These are phyloP conservation scores for Erethizon dorsatum DNA, from an alignment of 2,797 vertebrate genomes.

Conservation along the genomic window DNA sequence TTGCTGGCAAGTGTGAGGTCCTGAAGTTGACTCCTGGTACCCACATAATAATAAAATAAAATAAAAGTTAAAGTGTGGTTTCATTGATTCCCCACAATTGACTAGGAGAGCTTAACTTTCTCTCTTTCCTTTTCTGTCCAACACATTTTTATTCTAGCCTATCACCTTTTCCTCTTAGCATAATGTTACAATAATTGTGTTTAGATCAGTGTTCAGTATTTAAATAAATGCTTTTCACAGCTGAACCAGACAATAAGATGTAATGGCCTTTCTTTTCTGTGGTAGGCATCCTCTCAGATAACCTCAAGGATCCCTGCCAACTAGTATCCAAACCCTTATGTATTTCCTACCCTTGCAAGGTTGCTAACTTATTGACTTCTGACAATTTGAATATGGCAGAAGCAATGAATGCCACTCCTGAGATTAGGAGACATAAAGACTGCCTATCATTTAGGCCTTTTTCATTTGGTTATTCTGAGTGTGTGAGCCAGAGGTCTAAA, in stretches of 20 bases:
- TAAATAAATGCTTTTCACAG: background rate
- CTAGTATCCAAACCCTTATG: background rate
- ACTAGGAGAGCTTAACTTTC: background rate
- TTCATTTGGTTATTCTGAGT: background rate
- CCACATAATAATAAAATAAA: no score
- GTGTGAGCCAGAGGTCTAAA: background rate
- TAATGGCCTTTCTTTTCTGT: background rate
- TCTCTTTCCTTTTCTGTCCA: background rate
- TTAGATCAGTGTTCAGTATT: background rate
- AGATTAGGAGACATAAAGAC: slow-evolving; percentile 26
- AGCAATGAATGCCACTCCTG: background rate
- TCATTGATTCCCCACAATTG: background rate
- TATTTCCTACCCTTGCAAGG: background rate
- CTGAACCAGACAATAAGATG: background rate
- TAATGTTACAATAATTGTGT: slow-evolving; percentile 2
- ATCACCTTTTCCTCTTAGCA: background rate
- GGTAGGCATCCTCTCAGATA: background rate
- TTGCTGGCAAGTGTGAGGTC: no score
- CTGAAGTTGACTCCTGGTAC: no score
- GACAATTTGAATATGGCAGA: background rate
- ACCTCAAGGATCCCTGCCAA: background rate
- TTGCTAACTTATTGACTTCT: background rate
- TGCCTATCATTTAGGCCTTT: background rate
- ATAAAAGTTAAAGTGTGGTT: background rate
- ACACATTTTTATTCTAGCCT: background rate